Percentiles rank a stretch among this genome's conserved stretches.
These are phyloP conservation scores for Saxicola maurus DNA, from an alignment of 2,797 vertebrate species.

Conservation along the genomic window DNA sequence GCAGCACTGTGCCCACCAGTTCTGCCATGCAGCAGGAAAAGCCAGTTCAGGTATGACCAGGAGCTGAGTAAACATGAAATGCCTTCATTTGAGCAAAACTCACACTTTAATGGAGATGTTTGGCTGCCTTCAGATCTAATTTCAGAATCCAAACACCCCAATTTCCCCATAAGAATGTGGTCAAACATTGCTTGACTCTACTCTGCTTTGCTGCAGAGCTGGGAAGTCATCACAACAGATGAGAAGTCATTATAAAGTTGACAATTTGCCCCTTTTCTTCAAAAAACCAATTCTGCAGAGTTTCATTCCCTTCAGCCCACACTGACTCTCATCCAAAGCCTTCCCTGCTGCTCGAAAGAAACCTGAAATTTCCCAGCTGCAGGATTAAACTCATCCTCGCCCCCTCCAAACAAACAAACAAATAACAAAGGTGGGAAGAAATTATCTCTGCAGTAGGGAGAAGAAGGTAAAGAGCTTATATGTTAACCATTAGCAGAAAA, in stretches of 20 bases:
- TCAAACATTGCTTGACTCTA: constrained; percentile 6
- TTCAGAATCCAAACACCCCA: constrained; percentile 33
- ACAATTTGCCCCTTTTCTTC: constrained; percentile 33
- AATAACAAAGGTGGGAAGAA: neutral
- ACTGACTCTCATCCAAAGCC: neutral
- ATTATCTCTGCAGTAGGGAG: neutral
- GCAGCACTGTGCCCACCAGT: neutral
- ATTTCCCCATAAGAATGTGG: constrained; percentile 43
- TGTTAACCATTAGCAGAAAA: neutral
- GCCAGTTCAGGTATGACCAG: neutral
- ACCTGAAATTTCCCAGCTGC: neutral
- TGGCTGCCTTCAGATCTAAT: constrained; percentile 13
- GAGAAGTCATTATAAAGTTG: constrained; percentile 10
- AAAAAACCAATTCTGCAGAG: neutral
- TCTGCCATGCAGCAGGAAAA: neutral
- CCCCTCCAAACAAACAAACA: constrained; percentile 1
- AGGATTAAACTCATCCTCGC: neutral
- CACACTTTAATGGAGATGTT: constrained; percentile 15
- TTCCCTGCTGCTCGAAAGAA: neutral
- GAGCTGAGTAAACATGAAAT: constrained; percentile 9
- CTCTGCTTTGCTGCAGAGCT: constrained; percentile 1
- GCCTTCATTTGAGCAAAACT: neutral
- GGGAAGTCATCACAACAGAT: neutral
- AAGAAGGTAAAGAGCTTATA: neutral
- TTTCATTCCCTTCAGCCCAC: neutral